Evolutionary conservation across 2,113 vertebrate genomes (phyloP).

Genomic region (Eulemur rufifrons): DNA sequence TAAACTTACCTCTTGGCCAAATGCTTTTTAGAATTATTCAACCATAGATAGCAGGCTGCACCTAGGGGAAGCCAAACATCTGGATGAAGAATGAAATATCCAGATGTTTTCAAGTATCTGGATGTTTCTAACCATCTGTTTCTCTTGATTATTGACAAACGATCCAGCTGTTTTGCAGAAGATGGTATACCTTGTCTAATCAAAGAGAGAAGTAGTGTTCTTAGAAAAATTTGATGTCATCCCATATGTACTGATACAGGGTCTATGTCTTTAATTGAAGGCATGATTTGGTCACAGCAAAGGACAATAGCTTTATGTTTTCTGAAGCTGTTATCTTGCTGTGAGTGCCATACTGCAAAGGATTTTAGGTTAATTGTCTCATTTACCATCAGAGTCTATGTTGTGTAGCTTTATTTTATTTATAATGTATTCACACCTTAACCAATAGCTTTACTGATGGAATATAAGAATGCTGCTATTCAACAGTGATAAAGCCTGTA

Average conservation of each 20-base stretch:
- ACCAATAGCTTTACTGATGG: background rate
- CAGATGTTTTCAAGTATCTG: slow-evolving; percentile 70
- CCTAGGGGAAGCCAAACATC: slow-evolving; percentile 48
- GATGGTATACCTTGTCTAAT: slow-evolving; percentile 57
- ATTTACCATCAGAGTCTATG: background rate
- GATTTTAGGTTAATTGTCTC: slow-evolving; percentile 42
- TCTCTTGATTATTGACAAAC: slow-evolving; percentile 51
- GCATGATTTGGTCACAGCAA: background rate
- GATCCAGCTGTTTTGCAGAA: slow-evolving; percentile 66
- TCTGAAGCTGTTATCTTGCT: background rate
- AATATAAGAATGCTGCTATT: background rate
- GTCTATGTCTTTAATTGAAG: background rate
- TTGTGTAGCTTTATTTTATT: background rate
- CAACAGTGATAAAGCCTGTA: background rate
- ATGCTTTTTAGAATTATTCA: slow-evolving; percentile 31
- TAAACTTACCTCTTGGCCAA: slow-evolving; percentile 57
- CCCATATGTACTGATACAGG: background rate
- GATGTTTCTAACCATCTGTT: slow-evolving; percentile 62
- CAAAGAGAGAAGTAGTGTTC: background rate
- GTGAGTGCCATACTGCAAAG: background rate
- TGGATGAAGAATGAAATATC: slow-evolving; percentile 47
- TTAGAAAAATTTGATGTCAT: background rate
- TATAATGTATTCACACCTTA: background rate
- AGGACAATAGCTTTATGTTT: background rate
- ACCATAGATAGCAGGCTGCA: slow-evolving; percentile 42